phyloP scores from a whole-genome alignment of 1,140 invertebrate genomes.

The Panagrolaimus sp. region DNA sequence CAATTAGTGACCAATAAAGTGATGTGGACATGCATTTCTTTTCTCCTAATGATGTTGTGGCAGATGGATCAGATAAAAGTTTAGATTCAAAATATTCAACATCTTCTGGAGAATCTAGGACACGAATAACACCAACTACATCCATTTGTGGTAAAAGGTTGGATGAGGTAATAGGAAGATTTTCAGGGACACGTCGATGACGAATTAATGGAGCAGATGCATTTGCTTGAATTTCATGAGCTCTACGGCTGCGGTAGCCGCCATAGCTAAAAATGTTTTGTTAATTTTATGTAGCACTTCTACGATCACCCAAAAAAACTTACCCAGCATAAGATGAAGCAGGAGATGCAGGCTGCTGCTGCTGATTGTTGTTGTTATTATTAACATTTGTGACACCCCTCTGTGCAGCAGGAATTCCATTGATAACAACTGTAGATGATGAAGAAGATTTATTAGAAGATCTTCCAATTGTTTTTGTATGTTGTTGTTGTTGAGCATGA shows the following conservation, averaged over 20 bases:
- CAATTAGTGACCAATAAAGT: slow-evolving; percentile 34
- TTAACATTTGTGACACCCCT: neutral
- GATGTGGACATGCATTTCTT: slow-evolving; percentile 30
- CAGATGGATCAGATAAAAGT: neutral
- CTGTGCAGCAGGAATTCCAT: neutral
- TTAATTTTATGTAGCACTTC: too few species aligned
- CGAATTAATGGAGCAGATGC: neutral
- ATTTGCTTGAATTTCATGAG: neutral
- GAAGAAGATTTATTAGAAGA: neutral
- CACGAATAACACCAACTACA: slow-evolving; percentile 53
- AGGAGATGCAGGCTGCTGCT: too few species aligned
- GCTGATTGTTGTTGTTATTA: too few species aligned
- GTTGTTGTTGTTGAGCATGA: too few species aligned
- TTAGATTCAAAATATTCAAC: slow-evolving; percentile 15
- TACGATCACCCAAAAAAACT: too few species aligned
- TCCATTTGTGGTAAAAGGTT: slow-evolving; percentile 39
- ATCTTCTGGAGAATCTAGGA: slow-evolving; percentile 51
- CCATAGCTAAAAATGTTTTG: too few species aligned
- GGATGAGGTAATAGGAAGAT: neutral
- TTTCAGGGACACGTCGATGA: neutral
- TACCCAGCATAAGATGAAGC: too few species aligned
- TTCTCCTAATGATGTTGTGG: neutral
- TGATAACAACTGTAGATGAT: neutral
- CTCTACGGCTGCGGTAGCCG: too few species aligned
- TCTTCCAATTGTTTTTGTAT: neutral